phyloP scores from a whole-genome alignment of 2,113 vertebrate species.

The Sceloporus tristichus region DNA sequence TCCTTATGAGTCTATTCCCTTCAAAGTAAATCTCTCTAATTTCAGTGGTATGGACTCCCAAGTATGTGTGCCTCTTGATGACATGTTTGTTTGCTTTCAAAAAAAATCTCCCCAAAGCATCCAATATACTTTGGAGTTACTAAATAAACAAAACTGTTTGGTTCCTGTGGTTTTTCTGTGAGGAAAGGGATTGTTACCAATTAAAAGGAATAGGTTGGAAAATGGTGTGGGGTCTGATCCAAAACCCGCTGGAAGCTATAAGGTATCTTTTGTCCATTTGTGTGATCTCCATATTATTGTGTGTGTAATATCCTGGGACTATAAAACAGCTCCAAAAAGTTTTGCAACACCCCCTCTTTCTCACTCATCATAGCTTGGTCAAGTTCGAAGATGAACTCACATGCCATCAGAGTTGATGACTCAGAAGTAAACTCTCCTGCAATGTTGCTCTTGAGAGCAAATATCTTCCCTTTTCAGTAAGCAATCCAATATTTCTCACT shows the following conservation, averaged over 20 bases:
- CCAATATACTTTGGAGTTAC: slow-evolving; percentile 19
- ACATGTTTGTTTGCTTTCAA: slow-evolving; percentile 8
- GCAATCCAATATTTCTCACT: slow-evolving; percentile 47
- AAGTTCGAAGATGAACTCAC: slow-evolving; percentile 45
- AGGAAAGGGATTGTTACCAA: slow-evolving; percentile 31
- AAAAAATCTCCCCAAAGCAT: slow-evolving; percentile 2
- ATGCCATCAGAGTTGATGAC: slow-evolving; percentile 52
- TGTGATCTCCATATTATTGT: neutral
- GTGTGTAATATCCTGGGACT: neutral
- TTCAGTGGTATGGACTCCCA: slow-evolving; percentile 12
- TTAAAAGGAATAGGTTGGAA: slow-evolving; percentile 10
- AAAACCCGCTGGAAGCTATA: neutral
- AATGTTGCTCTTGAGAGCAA: slow-evolving; percentile 52
- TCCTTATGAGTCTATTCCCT: neutral
- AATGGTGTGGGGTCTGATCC: slow-evolving; percentile 3
- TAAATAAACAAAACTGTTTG: slow-evolving; percentile 12
- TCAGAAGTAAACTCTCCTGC: slow-evolving; percentile 62
- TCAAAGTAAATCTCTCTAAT: neutral
- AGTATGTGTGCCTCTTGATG: neutral
- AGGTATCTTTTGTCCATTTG: slow-evolving; percentile 16
- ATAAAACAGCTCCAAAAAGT: neutral
- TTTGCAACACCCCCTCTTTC: neutral
- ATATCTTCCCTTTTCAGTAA: slow-evolving; percentile 51
- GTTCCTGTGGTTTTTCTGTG: slow-evolving; percentile 15
- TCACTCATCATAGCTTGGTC: neutral